Percentiles rank a stretch among this genome's conserved stretches.
These are phyloP conservation scores for Stenichneumon culpator DNA, from an alignment of 2,888 invertebrate genomes.

Conservation along the genomic window DNA sequence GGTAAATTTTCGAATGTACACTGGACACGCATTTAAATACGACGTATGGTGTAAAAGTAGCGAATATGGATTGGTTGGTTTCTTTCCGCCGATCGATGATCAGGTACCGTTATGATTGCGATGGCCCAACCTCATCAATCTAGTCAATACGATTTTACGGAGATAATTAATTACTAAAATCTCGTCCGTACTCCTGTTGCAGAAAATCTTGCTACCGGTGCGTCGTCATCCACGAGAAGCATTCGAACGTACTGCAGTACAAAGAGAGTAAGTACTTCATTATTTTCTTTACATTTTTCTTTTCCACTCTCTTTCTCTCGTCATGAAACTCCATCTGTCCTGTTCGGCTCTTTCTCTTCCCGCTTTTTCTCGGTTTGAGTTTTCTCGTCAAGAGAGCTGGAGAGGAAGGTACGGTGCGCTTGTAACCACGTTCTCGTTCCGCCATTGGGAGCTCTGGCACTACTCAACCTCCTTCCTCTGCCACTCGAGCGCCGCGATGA, in stretches of 20 bases:
- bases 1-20: conserved; percentile 37
- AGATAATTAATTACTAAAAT: conserved; percentile 23
- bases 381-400: conserved; percentile 25
- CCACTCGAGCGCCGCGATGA: conserved; percentile 33
- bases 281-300: conserved; percentile 3
- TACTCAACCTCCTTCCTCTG: neutral
- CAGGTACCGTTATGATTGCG: too few relatives aligned
- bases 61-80: too few relatives aligned
- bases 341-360: neutral
- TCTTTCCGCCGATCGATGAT: too few relatives aligned
- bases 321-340: conserved; percentile 1
- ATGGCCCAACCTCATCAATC: too few relatives aligned
- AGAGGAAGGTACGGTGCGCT: conserved; percentile 3
- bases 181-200: conserved; percentile 84
- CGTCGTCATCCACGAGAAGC: conserved; percentile 98
- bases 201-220: conserved; percentile 97
- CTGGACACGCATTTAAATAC: neutral
- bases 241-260: conserved; percentile 97
- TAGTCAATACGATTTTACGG: neutral
- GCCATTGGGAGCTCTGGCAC: conserved; percentile 31
- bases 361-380: conserved; percentile 20
- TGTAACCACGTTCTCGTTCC: conserved; percentile 23
- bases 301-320: conserved; percentile 18
- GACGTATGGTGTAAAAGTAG: neutral
- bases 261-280: conserved; percentile 95